Evolutionary conservation across 1,140 invertebrate species (phyloP), one percentile per base, ranked within the genome.

Genomic region (Rhyzopertha dominica): DNA sequence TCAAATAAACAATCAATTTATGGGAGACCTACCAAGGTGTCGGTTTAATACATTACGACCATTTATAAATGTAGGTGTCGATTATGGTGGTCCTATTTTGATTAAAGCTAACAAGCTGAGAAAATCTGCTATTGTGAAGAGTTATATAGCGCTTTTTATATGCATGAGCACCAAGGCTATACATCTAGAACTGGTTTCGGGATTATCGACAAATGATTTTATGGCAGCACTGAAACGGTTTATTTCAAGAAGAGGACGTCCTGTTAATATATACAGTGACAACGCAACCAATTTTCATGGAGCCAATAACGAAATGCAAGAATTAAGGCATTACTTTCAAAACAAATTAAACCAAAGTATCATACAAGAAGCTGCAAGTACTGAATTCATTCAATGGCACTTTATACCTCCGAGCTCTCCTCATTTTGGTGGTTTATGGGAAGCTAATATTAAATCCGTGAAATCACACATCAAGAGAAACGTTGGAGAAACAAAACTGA

Each of bases 71-170:
- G 38, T 48, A 1, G 62, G 63, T 0, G 39, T 67, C 0, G 66
- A 67, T 32, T 63, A 54, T 19, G 57, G 56, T 0, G 66, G 63
- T 1, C 66, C 58, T 0, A 47, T 72, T 2, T 5, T 49, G 26
- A 26, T 32, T 20, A 30, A 34, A 10, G 25, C 31, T 29, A 38
- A 22, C 10, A 37, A 29, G 31, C 16, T 34, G 8, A 18, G 36
- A 14, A 38, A 17, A 3, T 8, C 10, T 23, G 14, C 25, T 24
- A 8, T 16, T 2, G n/a, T 19, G 14, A 45, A 49, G 13, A 32
- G 19, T 20, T 49, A 45, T 28, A 17, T 49, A 16, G 44, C 41
- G 12, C 25, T 49, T 12, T 36, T 49, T 26, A 20, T 44, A n/a
- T 49, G 47, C 23, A 36, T 49, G 40, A 29, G 28, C 14, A 38